Percentiles rank a stretch among this genome's conserved stretches.
Evolutionary conservation across 2,888 invertebrate genomes (phyloP).

Genomic region (Myopa tessellatipennis): DNA sequence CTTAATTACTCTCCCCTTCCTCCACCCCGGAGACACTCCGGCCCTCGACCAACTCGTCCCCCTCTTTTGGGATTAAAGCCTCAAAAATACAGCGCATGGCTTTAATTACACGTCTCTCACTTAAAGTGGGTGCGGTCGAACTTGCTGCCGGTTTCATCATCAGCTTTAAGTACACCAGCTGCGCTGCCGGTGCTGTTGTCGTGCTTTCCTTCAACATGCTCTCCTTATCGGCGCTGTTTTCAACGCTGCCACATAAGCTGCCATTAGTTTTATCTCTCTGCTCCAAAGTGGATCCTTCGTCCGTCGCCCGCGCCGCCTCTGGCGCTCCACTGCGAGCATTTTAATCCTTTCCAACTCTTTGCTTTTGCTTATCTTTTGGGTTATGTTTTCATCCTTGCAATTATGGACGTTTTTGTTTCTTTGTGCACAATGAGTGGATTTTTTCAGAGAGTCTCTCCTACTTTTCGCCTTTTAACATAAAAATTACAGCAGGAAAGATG

Average conservation of each 20-base stretch:
- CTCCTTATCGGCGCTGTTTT: neutral
- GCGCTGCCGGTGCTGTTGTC: neutral
- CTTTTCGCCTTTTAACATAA: slow-evolving; percentile 23
- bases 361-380: slow-evolving; percentile 34
- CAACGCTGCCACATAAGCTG: slow-evolving; percentile 1
- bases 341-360: slow-evolving; percentile 35
- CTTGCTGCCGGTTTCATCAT: neutral
- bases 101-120: neutral
- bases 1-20: neutral
- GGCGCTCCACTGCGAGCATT: slow-evolving; percentile 2
- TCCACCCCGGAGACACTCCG: neutral
- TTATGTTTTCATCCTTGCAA: slow-evolving; percentile 41
- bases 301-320: neutral
- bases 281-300: neutral
- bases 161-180: neutral
- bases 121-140: slow-evolving; percentile 25
- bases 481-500: slow-evolving; percentile 6
- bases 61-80: neutral
- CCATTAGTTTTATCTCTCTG: slow-evolving; percentile 22
- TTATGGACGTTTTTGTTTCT: slow-evolving; percentile 44
- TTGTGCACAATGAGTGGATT: slow-evolving; percentile 40
- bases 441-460: slow-evolving; percentile 36
- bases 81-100: neutral
- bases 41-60: no score
- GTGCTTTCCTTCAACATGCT: neutral